Evolutionary conservation across 2,797 vertebrate species (phyloP).

Genomic region (Tadarida brasiliensis): DNA sequence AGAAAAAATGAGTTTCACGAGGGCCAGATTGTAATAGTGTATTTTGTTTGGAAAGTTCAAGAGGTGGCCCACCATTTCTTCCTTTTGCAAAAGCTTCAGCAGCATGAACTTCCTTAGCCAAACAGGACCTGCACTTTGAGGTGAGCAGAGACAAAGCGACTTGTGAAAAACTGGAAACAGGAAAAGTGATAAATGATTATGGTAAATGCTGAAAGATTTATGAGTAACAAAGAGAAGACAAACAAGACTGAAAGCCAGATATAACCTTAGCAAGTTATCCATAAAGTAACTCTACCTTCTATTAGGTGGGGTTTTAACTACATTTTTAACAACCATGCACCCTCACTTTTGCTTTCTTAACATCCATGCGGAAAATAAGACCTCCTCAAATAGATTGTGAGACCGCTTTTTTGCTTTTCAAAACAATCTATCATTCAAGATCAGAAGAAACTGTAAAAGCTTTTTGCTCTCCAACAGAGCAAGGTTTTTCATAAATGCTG

Average conservation of each 20-base stretch:
- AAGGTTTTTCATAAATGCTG: constrained; percentile 29
- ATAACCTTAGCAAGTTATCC: constrained; percentile 70
- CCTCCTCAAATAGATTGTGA: constrained; percentile 37
- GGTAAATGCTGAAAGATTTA: constrained; percentile 95
- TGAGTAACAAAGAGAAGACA: constrained; percentile 90
- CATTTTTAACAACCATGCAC: background rate
- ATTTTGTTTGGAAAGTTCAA: constrained; percentile 91
- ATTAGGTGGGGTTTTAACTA: constrained; percentile 22
- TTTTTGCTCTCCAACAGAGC: constrained; percentile 21
- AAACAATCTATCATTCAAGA: constrained; percentile 20
- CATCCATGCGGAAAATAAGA: constrained; percentile 45
- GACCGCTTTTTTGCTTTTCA: constrained; percentile 5
- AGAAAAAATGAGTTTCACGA: constrained; percentile 85
- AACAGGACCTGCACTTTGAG: constrained; percentile 92
- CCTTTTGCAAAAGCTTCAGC: constrained; percentile 91
- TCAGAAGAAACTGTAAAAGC: constrained; percentile 8
- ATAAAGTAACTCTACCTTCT: constrained; percentile 62
- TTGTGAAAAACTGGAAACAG: constrained; percentile 94
- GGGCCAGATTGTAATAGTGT: constrained; percentile 80
- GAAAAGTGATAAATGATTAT: constrained; percentile 93
- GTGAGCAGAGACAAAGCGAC: constrained; percentile 90
- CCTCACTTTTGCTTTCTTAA: constrained; percentile 57
- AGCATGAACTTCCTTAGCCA: constrained; percentile 95
- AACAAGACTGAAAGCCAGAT: constrained; percentile 84
- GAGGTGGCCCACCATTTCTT: constrained; percentile 95